Evolutionary conservation across 1,140 invertebrate species (phyloP).

Genomic region (Drosophila saltans): DNA sequence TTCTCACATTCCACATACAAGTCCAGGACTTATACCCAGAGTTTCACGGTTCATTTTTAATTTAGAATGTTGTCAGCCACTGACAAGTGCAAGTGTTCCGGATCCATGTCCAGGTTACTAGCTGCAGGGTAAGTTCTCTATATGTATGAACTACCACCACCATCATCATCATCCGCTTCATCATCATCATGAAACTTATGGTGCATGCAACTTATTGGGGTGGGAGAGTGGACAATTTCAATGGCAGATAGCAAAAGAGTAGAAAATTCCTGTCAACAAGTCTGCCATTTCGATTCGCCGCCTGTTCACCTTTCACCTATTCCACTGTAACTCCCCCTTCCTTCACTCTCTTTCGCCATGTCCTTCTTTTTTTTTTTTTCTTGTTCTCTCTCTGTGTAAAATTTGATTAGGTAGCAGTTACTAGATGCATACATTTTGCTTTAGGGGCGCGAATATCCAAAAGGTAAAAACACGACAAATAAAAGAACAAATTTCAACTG

Average conservation of each 20-base stretch:
- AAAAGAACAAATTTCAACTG: too few relatives aligned
- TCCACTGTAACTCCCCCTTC: too few relatives aligned
- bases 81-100: slow-evolving; percentile 10
- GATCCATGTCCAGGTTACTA: neutral
- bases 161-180: neutral
- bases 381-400: slow-evolving; percentile 16
- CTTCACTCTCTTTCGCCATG: neutral
- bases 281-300: slow-evolving; percentile 21
- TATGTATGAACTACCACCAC: neutral
- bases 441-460: neutral
- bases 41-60: slow-evolving; percentile 27
- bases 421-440: neutral
- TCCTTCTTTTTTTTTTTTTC: too few relatives aligned
- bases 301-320: neutral
- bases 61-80: slow-evolving; percentile 34
- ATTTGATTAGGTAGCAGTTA: slow-evolving; percentile 47
- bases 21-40: neutral
- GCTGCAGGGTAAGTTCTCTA: neutral
- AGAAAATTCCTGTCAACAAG: slow-evolving; percentile 46
- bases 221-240: slow-evolving; percentile 20
- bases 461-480: slow-evolving; percentile 1
- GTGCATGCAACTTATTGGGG: slow-evolving; percentile 14
- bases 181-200: slow-evolving; percentile 3
- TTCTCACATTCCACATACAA: neutral
- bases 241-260: slow-evolving; percentile 1